Evolutionary conservation across 2,888 invertebrate species (phyloP).

Genomic region (Rhodophaea formosa): DNA sequence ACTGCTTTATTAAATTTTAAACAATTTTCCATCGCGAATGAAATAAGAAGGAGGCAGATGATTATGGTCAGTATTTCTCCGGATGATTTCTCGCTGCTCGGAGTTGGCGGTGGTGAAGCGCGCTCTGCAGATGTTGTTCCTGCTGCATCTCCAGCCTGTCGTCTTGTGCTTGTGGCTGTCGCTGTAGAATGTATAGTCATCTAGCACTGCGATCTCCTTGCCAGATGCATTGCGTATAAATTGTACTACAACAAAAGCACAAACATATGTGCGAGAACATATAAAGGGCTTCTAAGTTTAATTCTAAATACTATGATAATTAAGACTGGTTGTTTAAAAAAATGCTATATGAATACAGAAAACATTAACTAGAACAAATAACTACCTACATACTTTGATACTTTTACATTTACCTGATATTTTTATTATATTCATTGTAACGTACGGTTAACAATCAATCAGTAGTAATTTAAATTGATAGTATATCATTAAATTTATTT

Average conservation of each 20-base stretch:
- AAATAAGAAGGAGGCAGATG: neutral
- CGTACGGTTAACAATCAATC: no score
- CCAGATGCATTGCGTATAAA: constrained; percentile 28
- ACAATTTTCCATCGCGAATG: constrained; percentile 17
- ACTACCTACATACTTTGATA: no score
- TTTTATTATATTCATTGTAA: no score
- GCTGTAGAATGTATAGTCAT: constrained; percentile 27
- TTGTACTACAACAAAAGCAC: constrained; percentile 25
- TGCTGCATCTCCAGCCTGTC: constrained; percentile 24
- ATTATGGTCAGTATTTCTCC: constrained; percentile 5
- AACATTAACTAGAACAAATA: no score
- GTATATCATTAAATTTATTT: no score
- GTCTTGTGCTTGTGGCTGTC: constrained; percentile 1
- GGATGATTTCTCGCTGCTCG: neutral
- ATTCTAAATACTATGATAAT: no score
- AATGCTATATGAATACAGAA: no score
- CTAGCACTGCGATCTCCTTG: constrained; percentile 27
- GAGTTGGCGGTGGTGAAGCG: constrained; percentile 22
- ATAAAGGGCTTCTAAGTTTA: no score
- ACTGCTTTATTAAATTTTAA: neutral
- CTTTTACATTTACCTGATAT: no score
- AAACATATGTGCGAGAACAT: no score
- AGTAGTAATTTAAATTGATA: no score
- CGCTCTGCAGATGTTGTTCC: constrained; percentile 22
- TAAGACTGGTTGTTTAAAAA: no score